These are phyloP conservation scores for Allygus modestus DNA, from an alignment of 2,888 invertebrate genomes.

Conservation along the genomic window DNA sequence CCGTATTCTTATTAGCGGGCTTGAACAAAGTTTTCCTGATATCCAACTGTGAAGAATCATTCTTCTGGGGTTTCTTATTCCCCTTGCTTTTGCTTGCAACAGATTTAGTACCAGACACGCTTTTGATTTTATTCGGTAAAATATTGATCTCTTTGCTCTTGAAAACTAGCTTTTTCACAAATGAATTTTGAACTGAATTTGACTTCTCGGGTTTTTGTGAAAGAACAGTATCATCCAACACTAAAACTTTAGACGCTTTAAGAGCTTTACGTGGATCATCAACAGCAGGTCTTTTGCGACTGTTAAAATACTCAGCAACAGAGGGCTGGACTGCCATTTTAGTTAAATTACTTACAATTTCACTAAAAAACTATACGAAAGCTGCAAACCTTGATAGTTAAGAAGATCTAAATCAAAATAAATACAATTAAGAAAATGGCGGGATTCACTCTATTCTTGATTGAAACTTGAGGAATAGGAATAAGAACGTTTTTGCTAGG, in stretches of 20 bases:
- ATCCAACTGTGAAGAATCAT: constrained; percentile 42
- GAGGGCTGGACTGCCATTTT: constrained; percentile 79
- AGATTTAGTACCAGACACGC: neutral
- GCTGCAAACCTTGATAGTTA: no score
- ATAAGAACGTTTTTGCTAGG: no score
- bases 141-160: neutral
- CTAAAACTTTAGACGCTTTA: constrained; percentile 74
- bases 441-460: no score
- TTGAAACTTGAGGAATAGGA: no score
- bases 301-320: constrained; percentile 85
- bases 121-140: constrained; percentile 12
- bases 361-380: neutral
- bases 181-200: constrained; percentile 8
- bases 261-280: constrained; percentile 76
- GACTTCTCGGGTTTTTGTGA: neutral
- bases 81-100: neutral
- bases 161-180: constrained; percentile 38
- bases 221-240: constrained; percentile 71
- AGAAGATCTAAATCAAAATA: no score
- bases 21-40: constrained; percentile 61
- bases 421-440: no score
- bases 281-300: constrained; percentile 85
- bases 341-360: no score
- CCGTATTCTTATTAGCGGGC: constrained; percentile 3
- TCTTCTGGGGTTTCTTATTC: neutral